Conservation (phyloP, 2,797 vertebrate species). For the Ispidina picta region DNA sequence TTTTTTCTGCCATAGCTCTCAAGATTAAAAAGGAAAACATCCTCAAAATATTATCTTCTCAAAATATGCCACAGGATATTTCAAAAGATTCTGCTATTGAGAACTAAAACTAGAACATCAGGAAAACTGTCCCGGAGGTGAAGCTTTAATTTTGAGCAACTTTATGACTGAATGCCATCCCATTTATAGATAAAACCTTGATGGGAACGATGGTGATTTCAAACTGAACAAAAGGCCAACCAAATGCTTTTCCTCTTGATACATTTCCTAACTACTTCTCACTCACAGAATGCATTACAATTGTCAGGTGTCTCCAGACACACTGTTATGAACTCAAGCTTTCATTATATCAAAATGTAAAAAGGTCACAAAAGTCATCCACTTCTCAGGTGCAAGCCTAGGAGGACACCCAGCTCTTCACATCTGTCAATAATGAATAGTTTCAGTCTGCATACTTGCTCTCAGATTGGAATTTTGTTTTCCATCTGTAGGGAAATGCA, state of each 20-base stretch:
- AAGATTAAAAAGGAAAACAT: slow-evolving; percentile 1
- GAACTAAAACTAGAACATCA: background rate
- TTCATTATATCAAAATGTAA: slow-evolving; percentile 58
- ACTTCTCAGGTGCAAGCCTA: background rate
- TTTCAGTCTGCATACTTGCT: background rate
- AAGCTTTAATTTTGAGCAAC: slow-evolving; percentile 56
- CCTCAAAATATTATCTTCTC: slow-evolving; percentile 9
- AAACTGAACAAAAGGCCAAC: slow-evolving; percentile 40
- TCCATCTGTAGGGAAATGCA: slow-evolving; percentile 40
- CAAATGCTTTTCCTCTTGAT: slow-evolving; percentile 28
- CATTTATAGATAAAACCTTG: slow-evolving; percentile 32
- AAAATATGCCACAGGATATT: background rate
- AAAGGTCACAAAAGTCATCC: slow-evolving; percentile 41
- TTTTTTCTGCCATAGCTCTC: background rate
- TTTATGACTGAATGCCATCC: slow-evolving; percentile 41
- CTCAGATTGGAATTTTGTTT: slow-evolving; percentile 42
- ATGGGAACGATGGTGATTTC: slow-evolving; percentile 27
- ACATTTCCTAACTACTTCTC: slow-evolving; percentile 59
- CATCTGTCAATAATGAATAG: slow-evolving; percentile 43
- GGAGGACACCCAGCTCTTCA: background rate
- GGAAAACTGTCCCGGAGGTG: slow-evolving; percentile 20
- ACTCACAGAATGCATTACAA: slow-evolving; percentile 11
- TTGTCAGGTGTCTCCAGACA: slow-evolving; percentile 19
- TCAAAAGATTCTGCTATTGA: slow-evolving; percentile 19
- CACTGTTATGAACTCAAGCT: slow-evolving; percentile 23